Conservation (phyloP, 2,113 vertebrate genomes). For the Micromys minutus region DNA sequence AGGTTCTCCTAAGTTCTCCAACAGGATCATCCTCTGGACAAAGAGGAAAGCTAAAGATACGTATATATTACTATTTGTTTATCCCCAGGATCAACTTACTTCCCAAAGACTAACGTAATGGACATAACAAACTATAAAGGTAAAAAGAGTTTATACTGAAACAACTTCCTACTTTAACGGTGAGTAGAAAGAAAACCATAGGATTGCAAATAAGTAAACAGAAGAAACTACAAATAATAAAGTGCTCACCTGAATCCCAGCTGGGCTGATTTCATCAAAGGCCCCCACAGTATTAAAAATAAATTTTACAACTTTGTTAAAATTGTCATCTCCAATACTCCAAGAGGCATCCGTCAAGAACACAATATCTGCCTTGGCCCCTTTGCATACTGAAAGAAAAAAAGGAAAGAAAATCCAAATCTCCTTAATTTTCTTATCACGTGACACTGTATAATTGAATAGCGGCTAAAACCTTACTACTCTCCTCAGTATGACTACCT, state of each 20-base stretch:
- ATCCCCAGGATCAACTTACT: slow-evolving; percentile 10
- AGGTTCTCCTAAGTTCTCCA: not conserved
- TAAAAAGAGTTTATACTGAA: slow-evolving; percentile 16
- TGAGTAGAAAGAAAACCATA: not conserved
- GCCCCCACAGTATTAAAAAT: slow-evolving; percentile 92
- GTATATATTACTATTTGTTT: slow-evolving; percentile 43
- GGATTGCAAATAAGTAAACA: not conserved
- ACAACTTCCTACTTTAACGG: not conserved
- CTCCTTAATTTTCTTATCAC: slow-evolving; percentile 29
- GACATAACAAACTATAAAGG: not conserved
- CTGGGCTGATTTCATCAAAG: slow-evolving; percentile 92
- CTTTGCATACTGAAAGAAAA: slow-evolving; percentile 92
- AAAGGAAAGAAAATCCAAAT: slow-evolving; percentile 6
- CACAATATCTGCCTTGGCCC: slow-evolving; percentile 98
- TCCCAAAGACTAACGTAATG: not conserved
- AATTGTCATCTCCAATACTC: slow-evolving; percentile 99
- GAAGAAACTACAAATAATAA: not conserved
- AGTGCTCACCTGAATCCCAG: slow-evolving; percentile 94
- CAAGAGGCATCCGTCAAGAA: slow-evolving; percentile 98
- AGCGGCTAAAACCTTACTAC: not conserved
- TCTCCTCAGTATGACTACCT: not conserved
- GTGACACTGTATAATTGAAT: not conserved
- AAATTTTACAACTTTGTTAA: slow-evolving; percentile 95
- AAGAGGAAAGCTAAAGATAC: slow-evolving; percentile 1
- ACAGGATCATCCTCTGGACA: slow-evolving; percentile 27